phyloP scores from a whole-genome alignment of 2,113 vertebrate species.

The Gorilla gorilla region DNA sequence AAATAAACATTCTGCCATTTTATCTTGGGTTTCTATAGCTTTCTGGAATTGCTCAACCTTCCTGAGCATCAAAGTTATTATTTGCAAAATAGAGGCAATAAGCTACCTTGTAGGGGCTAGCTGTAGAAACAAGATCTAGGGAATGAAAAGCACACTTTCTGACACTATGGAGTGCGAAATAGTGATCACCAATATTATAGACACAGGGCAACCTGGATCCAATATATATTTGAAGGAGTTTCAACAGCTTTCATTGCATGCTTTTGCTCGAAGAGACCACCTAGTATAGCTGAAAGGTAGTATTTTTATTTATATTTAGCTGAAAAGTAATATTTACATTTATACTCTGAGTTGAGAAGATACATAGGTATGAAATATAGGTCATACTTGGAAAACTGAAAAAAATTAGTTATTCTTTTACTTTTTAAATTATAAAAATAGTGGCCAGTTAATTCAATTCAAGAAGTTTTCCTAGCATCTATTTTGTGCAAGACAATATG shows the following conservation, averaged over 20 bases:
- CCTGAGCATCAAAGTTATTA: background rate
- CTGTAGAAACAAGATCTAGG: background rate
- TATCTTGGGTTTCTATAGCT: background rate
- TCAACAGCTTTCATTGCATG: background rate
- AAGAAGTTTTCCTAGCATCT: background rate
- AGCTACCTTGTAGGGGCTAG: background rate
- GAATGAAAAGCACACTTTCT: background rate
- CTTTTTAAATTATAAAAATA: background rate
- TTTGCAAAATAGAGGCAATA: background rate
- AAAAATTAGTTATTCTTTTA: background rate
- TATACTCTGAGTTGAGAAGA: background rate
- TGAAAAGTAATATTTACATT: background rate
- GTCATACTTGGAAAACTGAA: background rate
- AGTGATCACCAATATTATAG: accelerated
- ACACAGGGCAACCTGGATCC: background rate
- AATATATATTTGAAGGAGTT: background rate
- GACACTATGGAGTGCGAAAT: background rate
- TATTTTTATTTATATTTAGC: background rate
- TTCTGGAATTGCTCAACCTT: background rate
- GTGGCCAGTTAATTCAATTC: background rate
- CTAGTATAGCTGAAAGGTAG: background rate
- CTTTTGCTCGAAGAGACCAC: background rate
- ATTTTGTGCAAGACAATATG: background rate
- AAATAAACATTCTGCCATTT: background rate
- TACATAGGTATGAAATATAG: background rate